Conservation (phyloP, 2,797 vertebrate species). For the Phataginus tetradactyla region DNA sequence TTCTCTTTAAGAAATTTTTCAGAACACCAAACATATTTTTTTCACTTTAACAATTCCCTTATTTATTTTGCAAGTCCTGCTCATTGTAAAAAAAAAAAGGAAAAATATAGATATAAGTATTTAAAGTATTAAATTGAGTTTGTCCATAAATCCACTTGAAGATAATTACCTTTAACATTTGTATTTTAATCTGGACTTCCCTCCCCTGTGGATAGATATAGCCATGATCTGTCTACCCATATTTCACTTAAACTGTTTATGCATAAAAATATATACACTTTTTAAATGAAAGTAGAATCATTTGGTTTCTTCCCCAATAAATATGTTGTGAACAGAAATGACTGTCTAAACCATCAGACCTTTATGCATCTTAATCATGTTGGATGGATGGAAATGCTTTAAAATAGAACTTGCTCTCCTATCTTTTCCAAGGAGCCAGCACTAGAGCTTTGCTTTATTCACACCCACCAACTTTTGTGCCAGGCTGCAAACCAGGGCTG, state of each 20-base stretch:
- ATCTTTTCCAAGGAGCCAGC: not conserved
- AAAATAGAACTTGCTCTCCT: not conserved
- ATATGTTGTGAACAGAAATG: not conserved
- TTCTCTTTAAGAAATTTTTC: not conserved
- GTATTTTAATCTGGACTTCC: not conserved
- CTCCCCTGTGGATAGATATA: not conserved
- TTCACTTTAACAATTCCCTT: not conserved
- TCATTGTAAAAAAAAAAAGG: not conserved
- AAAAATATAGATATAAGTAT: not conserved
- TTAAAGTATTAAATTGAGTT: conserved; percentile 1
- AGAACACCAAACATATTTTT: not conserved
- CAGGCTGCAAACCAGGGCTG: not conserved
- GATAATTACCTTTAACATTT: not conserved
- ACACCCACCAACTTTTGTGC: not conserved
- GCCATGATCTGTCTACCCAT: not conserved
- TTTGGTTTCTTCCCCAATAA: not conserved
- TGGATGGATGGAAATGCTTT: not conserved
- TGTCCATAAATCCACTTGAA: not conserved
- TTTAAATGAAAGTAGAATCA: conserved; percentile 25
- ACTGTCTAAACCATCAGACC: not conserved
- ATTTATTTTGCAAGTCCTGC: not conserved
- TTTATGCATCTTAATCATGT: not conserved
- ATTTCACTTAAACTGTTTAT: not conserved
- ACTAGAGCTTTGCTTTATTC: no score
- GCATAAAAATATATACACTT: not conserved